Conservation (phyloP, 2,888 invertebrate genomes). For the Nemotelus nigrinus region DNA sequence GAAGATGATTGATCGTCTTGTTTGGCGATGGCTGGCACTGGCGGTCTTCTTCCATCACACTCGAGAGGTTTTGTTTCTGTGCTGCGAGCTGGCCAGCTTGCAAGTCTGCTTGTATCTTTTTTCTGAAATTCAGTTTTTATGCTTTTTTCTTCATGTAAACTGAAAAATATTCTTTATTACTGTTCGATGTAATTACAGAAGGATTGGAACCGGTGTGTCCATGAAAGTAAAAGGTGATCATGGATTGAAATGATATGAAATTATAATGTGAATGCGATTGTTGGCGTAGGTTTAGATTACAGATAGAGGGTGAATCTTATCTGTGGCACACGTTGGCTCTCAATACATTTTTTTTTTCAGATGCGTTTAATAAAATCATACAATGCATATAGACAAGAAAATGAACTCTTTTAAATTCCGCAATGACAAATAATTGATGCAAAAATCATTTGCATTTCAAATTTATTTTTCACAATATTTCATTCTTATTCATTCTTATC, state of each 20-base stretch:
- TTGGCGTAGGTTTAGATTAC: neutral
- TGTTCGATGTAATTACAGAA: constrained; percentile 27
- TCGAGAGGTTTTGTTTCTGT: constrained; percentile 1
- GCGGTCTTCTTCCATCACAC: constrained; percentile 26
- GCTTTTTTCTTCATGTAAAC: constrained; percentile 1
- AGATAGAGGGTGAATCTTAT: neutral
- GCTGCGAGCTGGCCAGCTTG: neutral
- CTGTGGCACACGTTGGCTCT: no score
- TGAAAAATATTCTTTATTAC: constrained; percentile 6
- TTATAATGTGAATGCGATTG: constrained; percentile 1
- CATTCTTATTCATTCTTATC: no score
- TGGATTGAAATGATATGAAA: constrained; percentile 8
- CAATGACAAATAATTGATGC: no score
- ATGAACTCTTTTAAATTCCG: no score
- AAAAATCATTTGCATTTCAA: no score
- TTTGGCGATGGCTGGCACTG: constrained; percentile 8
- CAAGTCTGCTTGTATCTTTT: neutral
- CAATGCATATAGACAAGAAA: no score
- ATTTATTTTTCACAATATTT: no score
- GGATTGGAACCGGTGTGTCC: constrained; percentile 35
- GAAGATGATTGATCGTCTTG: constrained; percentile 42
- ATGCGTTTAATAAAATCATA: no score
- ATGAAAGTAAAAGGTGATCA: constrained; percentile 32
- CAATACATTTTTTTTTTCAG: no score
- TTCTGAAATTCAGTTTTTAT: neutral